Conservation (phyloP, 2,113 vertebrate species). For the Peromyscus californicus region DNA sequence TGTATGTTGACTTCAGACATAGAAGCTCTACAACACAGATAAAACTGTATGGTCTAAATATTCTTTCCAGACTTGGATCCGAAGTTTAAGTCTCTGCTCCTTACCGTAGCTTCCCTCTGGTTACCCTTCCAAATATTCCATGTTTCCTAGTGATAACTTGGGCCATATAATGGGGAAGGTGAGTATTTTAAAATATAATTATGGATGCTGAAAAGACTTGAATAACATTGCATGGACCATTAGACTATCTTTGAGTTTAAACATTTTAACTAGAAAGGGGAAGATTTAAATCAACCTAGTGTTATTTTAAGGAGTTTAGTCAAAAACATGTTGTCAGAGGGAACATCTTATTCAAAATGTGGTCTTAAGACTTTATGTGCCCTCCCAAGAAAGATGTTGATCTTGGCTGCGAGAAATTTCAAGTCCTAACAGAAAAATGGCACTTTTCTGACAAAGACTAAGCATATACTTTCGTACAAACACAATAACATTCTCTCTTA, state of each 20-base stretch:
- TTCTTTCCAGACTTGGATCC: neutral
- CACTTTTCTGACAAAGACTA: slow-evolving; percentile 36
- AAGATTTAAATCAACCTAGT: slow-evolving; percentile 51
- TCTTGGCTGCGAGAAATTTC: slow-evolving; percentile 52
- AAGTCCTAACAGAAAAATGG: slow-evolving; percentile 28
- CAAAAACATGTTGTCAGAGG: slow-evolving; percentile 58
- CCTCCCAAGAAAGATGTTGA: slow-evolving; percentile 68
- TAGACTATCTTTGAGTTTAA: slow-evolving; percentile 18
- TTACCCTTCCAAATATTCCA: neutral
- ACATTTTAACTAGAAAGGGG: slow-evolving; percentile 41
- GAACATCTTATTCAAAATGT: slow-evolving; percentile 67
- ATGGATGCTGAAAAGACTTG: neutral
- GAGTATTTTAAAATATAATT: neutral
- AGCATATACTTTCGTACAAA: slow-evolving; percentile 1
- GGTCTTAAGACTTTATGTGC: slow-evolving; percentile 42
- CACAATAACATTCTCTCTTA: neutral
- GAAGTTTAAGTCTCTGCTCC: neutral
- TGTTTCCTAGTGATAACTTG: neutral
- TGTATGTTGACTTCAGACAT: neutral
- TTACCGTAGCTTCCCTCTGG: neutral
- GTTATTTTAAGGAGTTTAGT: slow-evolving; percentile 64
- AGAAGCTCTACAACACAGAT: neutral
- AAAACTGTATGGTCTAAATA: neutral
- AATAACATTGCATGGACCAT: neutral
- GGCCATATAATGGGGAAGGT: neutral